Evolutionary conservation across 2,113 vertebrate species (phyloP), one percentile per base, ranked within the genome.

Genomic region (Perognathus longimembris): DNA sequence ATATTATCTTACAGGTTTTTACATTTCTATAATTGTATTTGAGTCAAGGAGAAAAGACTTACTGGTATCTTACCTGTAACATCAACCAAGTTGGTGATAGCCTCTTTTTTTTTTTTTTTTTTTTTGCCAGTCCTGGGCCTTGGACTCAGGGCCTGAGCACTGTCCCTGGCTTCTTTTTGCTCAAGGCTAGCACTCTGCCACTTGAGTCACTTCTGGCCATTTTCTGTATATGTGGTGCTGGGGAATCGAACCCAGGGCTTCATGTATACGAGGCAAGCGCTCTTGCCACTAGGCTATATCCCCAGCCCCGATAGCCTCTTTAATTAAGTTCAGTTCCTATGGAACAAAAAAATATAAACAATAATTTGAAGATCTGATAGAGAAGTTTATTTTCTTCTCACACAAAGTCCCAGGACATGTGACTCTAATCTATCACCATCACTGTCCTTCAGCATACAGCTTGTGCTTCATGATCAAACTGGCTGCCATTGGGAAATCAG

Each of bases 41-140:
- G 89, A 70, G n/a, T 85, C 61, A 91, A 11, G n/a, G 12, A 92
- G 36, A 63, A 50, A 57, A 79, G 59, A 89, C 54, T 30, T 32
- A 71, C n/a, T n/a, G n/a, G 21, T 1, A 77, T 12, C 20, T 7
- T 78, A 11, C 24, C 28, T 59, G 8, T 81, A 45, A 77, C 40
- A 34, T 59, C 36, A 32, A 26, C 21, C 77, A 88, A 66, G 50
- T 69, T 59, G 30, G 30, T 74, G 8, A 38, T 84, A 36, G 64
- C 24, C 45, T 45, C 45, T 12, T 45, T 45, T 32, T n/a, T n/a
- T n/a, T n/a, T n/a, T n/a, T n/a, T n/a, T n/a, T n/a, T n/a, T n/a
- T n/a, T n/a, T n/a, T n/a, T n/a, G n/a, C n/a, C n/a, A n/a, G n/a
- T n/a, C n/a, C n/a, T n/a, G n/a, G n/a, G n/a, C n/a, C n/a, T n/a